Evolutionary conservation across 2,888 invertebrate genomes (phyloP).

Genomic region (Dryadula phaetusa): DNA sequence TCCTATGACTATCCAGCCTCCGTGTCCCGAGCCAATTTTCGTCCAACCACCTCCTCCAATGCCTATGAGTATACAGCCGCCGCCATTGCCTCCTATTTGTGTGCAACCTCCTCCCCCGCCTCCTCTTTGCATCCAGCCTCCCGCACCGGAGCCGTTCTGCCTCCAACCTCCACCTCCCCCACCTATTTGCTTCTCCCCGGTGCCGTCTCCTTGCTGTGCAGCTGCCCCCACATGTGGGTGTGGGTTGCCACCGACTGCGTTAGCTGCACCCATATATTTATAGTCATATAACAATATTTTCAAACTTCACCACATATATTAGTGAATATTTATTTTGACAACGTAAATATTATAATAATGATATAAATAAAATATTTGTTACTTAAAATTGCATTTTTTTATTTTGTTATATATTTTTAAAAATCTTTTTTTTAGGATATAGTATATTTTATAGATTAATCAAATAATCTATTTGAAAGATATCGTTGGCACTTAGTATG

Average conservation of each 20-base stretch:
- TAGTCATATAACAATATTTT: slow-evolving; percentile 39
- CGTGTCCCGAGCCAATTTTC: slow-evolving; percentile 65
- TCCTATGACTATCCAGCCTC: slow-evolving; percentile 70
- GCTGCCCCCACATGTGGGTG: slow-evolving; percentile 43
- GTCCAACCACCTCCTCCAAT: slow-evolving; percentile 68
- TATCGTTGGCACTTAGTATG: too few species aligned
- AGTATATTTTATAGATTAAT: not conserved
- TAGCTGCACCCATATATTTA: slow-evolving; percentile 52
- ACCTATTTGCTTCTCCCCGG: slow-evolving; percentile 65
- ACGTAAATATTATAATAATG: not conserved
- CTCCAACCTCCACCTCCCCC: slow-evolving; percentile 67
- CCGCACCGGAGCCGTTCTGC: slow-evolving; percentile 58
- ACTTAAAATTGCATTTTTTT: slow-evolving; percentile 19
- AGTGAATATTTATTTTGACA: slow-evolving; percentile 23
- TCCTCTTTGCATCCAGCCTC: slow-evolving; percentile 60
- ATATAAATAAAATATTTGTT: slow-evolving; percentile 16
- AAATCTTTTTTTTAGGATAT: not conserved
- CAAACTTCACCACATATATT: slow-evolving; percentile 31
- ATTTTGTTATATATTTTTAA: not conserved
- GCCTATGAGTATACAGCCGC: slow-evolving; percentile 69
- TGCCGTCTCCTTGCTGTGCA: slow-evolving; percentile 49
- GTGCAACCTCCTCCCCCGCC: slow-evolving; percentile 68
- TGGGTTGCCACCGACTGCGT: slow-evolving; percentile 46
- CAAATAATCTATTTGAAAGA: too few species aligned
- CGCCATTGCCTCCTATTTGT: slow-evolving; percentile 66